Conservation (phyloP, 2,797 vertebrate species). For the Micrastur ruficollis region DNA sequence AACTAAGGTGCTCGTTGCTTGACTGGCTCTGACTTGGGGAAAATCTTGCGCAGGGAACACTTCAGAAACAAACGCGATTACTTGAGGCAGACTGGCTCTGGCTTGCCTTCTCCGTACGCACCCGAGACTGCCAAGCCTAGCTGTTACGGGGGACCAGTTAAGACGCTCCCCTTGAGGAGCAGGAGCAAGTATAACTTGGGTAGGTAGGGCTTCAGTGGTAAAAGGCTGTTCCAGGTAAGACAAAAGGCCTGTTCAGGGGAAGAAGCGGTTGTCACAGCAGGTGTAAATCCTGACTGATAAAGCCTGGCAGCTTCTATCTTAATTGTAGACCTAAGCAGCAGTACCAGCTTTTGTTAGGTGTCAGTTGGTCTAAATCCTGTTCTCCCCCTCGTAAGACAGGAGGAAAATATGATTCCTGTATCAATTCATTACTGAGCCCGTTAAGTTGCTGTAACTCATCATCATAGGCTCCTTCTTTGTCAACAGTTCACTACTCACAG, state of each 20-base stretch:
- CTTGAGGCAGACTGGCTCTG: rapidly evolving
- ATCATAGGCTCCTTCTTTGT: not conserved
- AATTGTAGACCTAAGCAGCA: not conserved
- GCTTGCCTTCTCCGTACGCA: rapidly evolving
- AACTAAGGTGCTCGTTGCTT: rapidly evolving
- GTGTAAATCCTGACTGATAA: not conserved
- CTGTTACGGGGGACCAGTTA: rapidly evolving
- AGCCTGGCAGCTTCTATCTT: not conserved
- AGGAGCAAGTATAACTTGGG: rapidly evolving
- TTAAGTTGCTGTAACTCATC: rapidly evolving
- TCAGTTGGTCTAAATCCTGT: not conserved
- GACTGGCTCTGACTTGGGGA: not conserved
- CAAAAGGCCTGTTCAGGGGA: no score
- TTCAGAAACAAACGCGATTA: rapidly evolving
- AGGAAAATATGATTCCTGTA: rapidly evolving
- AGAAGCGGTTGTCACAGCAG: not conserved
- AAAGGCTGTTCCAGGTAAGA: not conserved
- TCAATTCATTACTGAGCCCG: rapidly evolving
- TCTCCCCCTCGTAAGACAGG: not conserved
- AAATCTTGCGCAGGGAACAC: not conserved
- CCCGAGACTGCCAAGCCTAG: not conserved
- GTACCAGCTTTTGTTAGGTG: not conserved
- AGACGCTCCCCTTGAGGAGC: not conserved
- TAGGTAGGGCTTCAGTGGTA: no score
- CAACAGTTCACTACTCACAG: rapidly evolving